phyloP scores from a whole-genome alignment of 2,888 invertebrate genomes.

The Eupithecia dodoneata region DNA sequence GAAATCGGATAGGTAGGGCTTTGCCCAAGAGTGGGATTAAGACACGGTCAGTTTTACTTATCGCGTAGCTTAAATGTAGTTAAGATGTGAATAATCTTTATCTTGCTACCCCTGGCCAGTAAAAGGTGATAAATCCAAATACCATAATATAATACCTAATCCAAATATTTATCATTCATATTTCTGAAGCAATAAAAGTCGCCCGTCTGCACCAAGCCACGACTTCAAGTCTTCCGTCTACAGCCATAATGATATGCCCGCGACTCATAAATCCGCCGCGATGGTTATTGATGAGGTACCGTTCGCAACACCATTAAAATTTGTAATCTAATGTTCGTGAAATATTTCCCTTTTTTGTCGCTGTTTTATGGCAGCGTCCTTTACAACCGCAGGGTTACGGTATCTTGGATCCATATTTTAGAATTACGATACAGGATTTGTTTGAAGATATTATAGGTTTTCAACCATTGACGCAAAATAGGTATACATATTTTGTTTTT shows the following conservation, averaged over 20 bases:
- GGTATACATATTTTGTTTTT: not conserved
- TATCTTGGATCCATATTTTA: not conserved
- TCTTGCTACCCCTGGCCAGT: not conserved
- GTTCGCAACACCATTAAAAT: constrained; percentile 35
- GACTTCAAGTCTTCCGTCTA: not conserved
- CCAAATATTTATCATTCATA: not conserved
- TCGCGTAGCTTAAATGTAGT: not conserved
- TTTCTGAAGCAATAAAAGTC: not conserved
- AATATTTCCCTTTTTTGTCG: constrained; percentile 15
- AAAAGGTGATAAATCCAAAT: not conserved
- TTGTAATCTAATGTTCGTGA: constrained; percentile 15
- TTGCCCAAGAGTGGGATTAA: not conserved
- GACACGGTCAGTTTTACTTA: not conserved
- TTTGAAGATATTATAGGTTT: not conserved
- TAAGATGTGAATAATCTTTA: not conserved
- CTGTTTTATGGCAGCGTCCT: constrained; percentile 3
- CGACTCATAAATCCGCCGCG: constrained; percentile 65
- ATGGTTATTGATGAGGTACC: constrained; percentile 71
- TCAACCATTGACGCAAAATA: not conserved
- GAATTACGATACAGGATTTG: not conserved
- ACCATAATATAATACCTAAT: not conserved
- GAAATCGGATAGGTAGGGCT: not conserved
- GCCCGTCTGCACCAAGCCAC: not conserved
- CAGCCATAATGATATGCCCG: constrained; percentile 58
- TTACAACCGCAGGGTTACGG: not conserved